Evolutionary conservation across 2,113 vertebrate genomes (phyloP).

Genomic region (Speoplatyrhinus poulsoni): DNA sequence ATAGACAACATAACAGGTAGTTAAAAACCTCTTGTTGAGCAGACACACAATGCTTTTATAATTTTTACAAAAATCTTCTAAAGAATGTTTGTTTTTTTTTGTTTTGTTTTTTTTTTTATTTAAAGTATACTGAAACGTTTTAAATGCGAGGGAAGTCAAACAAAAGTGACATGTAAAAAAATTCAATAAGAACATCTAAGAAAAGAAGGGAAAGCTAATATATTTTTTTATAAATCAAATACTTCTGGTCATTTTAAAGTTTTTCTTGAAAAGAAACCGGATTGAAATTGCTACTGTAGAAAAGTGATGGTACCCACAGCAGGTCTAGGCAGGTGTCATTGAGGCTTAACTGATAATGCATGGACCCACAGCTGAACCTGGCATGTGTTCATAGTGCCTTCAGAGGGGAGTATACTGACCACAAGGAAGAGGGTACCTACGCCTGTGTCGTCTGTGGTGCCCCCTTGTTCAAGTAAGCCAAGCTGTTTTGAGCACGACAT

Average conservation of each 20-base stretch:
- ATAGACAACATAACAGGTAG: not conserved
- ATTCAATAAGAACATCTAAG: no score
- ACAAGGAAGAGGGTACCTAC: constrained; percentile 89
- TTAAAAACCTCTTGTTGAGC: not conserved
- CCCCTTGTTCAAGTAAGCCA: constrained; percentile 87
- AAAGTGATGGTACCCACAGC: not conserved
- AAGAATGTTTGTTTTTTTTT: not conserved
- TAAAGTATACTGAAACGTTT: no score
- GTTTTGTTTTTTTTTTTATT: no score
- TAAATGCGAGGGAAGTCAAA: no score
- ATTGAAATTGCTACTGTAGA: not conserved
- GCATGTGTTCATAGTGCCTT: constrained; percentile 82
- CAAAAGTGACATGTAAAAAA: no score
- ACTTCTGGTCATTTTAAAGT: no score
- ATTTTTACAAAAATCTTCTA: not conserved
- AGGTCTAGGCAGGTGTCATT: not conserved
- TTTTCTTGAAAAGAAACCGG: not conserved
- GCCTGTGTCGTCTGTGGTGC: constrained; percentile 90
- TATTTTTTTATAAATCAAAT: not conserved
- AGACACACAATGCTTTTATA: not conserved
- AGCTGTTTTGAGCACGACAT: not conserved
- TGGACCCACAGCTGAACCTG: constrained; percentile 19
- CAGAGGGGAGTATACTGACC: constrained; percentile 84
- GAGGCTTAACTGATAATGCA: not conserved
- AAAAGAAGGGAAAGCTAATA: not conserved